A percentile compares a stretch with the other conserved stretches of the same genome.
Conservation (phyloP, 2,888 invertebrate species). For the Caprella mutica region DNA sequence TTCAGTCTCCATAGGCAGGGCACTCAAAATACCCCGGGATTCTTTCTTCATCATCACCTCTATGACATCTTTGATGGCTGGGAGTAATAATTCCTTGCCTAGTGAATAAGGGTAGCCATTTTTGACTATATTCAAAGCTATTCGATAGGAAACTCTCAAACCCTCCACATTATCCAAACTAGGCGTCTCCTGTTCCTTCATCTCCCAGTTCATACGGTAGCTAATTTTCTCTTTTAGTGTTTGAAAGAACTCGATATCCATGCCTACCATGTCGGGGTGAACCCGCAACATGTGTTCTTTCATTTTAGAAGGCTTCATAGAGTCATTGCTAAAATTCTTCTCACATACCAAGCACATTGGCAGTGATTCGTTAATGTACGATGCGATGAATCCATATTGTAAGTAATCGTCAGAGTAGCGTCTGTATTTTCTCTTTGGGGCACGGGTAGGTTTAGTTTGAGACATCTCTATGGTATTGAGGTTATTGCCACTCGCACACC, state of each 20-base stretch:
- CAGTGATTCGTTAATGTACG: conserved; percentile 4
- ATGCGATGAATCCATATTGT: conserved; percentile 16
- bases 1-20: conserved; percentile 6
- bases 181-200: conserved; percentile 9
- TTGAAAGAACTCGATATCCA: conserved; percentile 25
- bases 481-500: no score
- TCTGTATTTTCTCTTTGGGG: conserved; percentile 3
- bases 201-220: neutral
- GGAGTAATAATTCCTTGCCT: neutral
- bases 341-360: conserved; percentile 38
- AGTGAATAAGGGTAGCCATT: neutral
- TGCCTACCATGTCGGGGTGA: conserved; percentile 30
- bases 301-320: conserved; percentile 30
- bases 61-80: conserved; percentile 11
- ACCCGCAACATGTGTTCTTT: conserved; percentile 25
- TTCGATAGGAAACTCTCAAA: conserved; percentile 15
- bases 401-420: conserved; percentile 17
- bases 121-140: no score
- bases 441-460: no score
- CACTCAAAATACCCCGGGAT: conserved; percentile 6
- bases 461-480: no score
- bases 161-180: conserved; percentile 16
- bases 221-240: conserved; percentile 17
- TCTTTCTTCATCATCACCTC: conserved; percentile 17
- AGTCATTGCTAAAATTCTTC: conserved; percentile 28